Evolutionary conservation across 2,797 vertebrate species (phyloP).

Genomic region (Brachyrhaphis roseni): DNA sequence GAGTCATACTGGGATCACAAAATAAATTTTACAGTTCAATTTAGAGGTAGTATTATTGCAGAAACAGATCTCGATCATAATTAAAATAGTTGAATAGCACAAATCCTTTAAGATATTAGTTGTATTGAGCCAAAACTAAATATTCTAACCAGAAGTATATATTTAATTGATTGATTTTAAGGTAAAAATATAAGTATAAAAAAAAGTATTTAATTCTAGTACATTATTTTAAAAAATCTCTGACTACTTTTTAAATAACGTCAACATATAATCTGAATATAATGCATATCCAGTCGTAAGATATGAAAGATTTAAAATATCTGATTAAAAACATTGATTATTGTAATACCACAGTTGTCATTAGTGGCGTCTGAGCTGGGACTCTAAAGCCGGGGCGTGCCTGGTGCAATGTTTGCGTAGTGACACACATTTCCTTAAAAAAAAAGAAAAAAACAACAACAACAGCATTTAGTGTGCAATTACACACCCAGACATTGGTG

Average conservation of each 20-base stretch:
- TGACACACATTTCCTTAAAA: slow-evolving; percentile 58
- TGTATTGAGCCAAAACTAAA: not conserved
- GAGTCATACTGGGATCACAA: not conserved
- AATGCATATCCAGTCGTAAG: slow-evolving; percentile 14
- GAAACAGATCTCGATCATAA: not conserved
- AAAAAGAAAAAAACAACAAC: slow-evolving; percentile 42
- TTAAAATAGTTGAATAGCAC: not conserved
- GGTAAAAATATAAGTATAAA: not conserved
- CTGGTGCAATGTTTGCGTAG: slow-evolving; percentile 49
- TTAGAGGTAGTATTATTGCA: not conserved
- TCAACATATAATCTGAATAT: slow-evolving; percentile 4
- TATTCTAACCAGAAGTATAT: not conserved
- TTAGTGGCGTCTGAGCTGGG: slow-evolving; percentile 34
- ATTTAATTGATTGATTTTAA: not conserved
- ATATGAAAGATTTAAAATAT: not conserved
- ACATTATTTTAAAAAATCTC: not conserved
- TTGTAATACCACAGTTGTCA: slow-evolving; percentile 32
- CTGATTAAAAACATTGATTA: slow-evolving; percentile 41
- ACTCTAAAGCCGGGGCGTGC: slow-evolving; percentile 14
- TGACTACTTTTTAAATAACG: not conserved
- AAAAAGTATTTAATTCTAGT: not conserved
- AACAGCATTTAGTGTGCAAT: slow-evolving; percentile 74
- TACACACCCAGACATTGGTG: slow-evolving; percentile 74
- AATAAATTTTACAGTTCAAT: not conserved
- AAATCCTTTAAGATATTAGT: not conserved